These are phyloP conservation scores for Cryptotermes secundus DNA, from an alignment of 1,140 invertebrate genomes.

Conservation along the genomic window DNA sequence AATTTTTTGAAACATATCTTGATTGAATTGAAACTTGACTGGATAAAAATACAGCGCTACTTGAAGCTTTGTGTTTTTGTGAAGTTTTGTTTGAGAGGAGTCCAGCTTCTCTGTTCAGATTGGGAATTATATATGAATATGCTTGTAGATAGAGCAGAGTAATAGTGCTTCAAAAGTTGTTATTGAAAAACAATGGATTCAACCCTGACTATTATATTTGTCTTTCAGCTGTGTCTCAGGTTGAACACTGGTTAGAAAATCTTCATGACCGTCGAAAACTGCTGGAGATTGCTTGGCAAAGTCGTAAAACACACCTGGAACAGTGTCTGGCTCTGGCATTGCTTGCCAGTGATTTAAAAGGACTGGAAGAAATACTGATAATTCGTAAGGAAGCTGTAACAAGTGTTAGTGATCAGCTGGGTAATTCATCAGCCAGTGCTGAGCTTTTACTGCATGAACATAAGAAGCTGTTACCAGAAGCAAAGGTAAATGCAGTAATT, in stretches of 20 bases:
- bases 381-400: slow-evolving; percentile 51
- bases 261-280: slow-evolving; percentile 73
- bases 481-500: slow-evolving; percentile 54
- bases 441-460: slow-evolving; percentile 69
- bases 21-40: no score
- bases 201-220: neutral
- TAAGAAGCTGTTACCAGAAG: slow-evolving; percentile 68
- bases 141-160: no score
- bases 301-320: slow-evolving; percentile 67
- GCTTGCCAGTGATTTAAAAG: slow-evolving; percentile 69
- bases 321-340: slow-evolving; percentile 75
- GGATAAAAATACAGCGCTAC: no score
- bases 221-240: slow-evolving; percentile 62
- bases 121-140: no score
- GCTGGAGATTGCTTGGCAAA: slow-evolving; percentile 73
- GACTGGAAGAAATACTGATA: slow-evolving; percentile 62
- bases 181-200: no score
- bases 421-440: slow-evolving; percentile 68
- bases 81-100: no score
- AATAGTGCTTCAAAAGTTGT: no score
- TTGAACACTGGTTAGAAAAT: slow-evolving; percentile 73
- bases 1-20: no score
- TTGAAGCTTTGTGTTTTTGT: no score
- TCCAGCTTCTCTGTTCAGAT: no score
- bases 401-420: slow-evolving; percentile 52